Evolutionary conservation across 2,888 invertebrate species (phyloP), one percentile per base, ranked within the genome.

Genomic region (Griposia aprilina): DNA sequence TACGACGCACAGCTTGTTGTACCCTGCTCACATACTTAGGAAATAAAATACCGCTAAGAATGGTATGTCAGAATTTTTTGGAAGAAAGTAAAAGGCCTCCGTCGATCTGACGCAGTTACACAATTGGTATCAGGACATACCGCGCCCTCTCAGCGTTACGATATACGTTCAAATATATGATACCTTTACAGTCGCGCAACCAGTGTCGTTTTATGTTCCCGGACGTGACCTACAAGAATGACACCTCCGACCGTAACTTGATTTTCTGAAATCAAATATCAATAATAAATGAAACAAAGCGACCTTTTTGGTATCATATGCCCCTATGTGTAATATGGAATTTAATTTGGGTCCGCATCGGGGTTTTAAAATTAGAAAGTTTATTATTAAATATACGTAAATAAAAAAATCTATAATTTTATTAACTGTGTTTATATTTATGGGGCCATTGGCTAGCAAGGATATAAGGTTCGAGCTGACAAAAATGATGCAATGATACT

Each of bases 181-280:
- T 57, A 57, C 74, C 50, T 71, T 81, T 81, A 62, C 62, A 45
- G 68, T 63, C 71, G 70, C n/a, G 60, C 76, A 81, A 78, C 76
- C 74, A 76, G 74, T 75, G 68, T 65, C 80, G 71, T 74, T 87
- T 81, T 50, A 78, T 76, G 63, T 74, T 62, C 26, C 72, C 72
- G 67, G 63, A 81, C 79, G 81, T 85, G 83, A 79, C 79, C 66
- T 75, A 73, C 45, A 36, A 26, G 59, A 77, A 71, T 74, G 79
- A 66, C 75, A 76, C 63, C 66, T 66, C 45, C 20, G 60, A 71
- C 57, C 65, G 66, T 81, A 80, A 82, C 80, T 85, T 74, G 63
- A 68, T 87, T 79, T 74, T 55, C 74, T 76, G 74, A 83, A 87
- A 78, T 81, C 70, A 83, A 81, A 83, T 85, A 85, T 78, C 81